Conservation (phyloP, 2,888 invertebrate species). For the Cephus pygmeus region DNA sequence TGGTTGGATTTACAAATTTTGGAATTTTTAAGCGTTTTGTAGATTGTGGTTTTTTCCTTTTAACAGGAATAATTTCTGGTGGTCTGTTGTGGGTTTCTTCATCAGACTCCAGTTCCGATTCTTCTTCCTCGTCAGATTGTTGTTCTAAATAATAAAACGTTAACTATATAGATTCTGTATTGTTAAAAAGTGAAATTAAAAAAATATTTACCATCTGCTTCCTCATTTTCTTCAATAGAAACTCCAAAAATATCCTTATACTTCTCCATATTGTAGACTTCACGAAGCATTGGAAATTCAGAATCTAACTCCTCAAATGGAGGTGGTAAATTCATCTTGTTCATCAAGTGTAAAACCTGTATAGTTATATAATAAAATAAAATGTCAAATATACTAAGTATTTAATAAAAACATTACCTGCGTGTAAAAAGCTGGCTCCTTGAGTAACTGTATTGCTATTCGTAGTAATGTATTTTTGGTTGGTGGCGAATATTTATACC, state of each 20-base stretch:
- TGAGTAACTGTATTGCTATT: conserved; percentile 80
- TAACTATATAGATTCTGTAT: not conserved
- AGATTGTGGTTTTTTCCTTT: conserved; percentile 63
- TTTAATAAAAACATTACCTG: conserved; percentile 43
- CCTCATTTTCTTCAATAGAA: conserved; percentile 34
- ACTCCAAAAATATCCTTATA: conserved; percentile 53
- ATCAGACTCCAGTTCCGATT: conserved; percentile 77
- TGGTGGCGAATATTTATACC: conserved; percentile 85
- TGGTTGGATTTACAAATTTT: conserved; percentile 67
- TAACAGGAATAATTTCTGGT: conserved; percentile 66
- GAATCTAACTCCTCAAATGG: conserved; percentile 77
- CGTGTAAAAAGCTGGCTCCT: conserved; percentile 84
- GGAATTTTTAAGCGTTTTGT: conserved; percentile 69
- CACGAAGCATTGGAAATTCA: conserved; percentile 56
- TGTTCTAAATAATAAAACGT: not conserved
- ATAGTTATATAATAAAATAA: not conserved
- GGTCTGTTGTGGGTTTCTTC: conserved; percentile 61
- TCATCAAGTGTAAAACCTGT: conserved; percentile 91
- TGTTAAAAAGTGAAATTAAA: not conserved
- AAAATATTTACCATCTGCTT: conserved; percentile 34
- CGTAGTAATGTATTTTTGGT: conserved; percentile 79
- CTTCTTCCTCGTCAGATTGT: conserved; percentile 54
- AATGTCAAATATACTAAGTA: conserved; percentile 46
- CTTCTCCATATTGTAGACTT: conserved; percentile 55
- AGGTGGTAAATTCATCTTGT: conserved; percentile 89